A percentile compares a stretch with the other conserved stretches of the same genome.
Conservation (phyloP, 2,113 vertebrate species). For the Cinclus mexicanus region DNA sequence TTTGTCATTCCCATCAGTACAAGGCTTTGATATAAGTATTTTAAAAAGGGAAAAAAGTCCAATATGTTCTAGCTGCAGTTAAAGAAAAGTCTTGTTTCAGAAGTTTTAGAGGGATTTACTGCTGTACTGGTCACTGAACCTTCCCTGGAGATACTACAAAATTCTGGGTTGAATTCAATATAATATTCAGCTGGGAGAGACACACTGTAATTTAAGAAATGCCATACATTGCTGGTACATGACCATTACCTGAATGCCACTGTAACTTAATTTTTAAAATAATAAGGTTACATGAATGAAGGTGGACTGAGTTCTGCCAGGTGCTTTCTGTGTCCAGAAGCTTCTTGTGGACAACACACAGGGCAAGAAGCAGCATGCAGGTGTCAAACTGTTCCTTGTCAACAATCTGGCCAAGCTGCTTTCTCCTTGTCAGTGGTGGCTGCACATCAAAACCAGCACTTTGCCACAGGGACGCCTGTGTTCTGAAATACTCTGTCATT, state of each 20-base stretch:
- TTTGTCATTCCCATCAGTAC: neutral
- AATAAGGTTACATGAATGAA: neutral
- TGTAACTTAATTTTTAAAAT: neutral
- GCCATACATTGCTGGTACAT: neutral
- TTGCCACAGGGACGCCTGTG: neutral
- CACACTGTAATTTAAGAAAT: neutral
- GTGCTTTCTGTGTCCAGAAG: neutral
- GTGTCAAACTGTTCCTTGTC: neutral
- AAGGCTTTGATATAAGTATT: neutral
- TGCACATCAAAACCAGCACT: neutral
- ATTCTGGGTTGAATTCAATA: neutral
- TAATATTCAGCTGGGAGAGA: neutral
- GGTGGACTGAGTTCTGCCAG: neutral
- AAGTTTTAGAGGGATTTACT: neutral
- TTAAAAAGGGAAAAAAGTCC: neutral
- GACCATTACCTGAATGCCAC: neutral
- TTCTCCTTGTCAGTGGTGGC: neutral
- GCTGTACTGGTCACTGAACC: neutral
- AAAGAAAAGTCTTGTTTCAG: neutral
- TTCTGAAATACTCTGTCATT: slow-evolving; percentile 9
- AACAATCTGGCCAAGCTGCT: neutral
- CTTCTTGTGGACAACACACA: neutral
- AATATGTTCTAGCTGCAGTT: neutral
- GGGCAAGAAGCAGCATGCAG: neutral
- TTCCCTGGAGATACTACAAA: neutral